These are phyloP conservation scores for Python bivittatus DNA, from an alignment of 2,113 vertebrate species.

Conservation along the genomic window DNA sequence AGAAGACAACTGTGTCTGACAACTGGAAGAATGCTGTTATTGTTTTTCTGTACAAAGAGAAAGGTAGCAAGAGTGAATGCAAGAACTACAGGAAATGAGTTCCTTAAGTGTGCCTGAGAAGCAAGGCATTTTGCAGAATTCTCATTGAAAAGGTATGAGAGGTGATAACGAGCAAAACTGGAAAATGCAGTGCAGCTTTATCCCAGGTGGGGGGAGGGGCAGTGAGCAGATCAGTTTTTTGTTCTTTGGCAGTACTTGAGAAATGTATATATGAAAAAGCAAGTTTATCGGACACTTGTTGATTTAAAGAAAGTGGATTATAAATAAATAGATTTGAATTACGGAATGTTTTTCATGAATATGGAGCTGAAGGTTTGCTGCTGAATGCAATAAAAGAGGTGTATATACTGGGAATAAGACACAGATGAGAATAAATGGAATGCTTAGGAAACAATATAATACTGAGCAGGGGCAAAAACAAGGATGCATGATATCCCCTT, in stretches of 20 bases:
- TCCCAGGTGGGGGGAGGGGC: neutral
- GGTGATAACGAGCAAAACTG: neutral
- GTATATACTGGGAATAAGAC: neutral
- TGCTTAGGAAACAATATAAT: neutral
- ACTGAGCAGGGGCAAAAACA: neutral
- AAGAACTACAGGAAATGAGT: too few species aligned
- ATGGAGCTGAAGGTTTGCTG: neutral
- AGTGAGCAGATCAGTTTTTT: neutral
- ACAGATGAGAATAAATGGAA: neutral
- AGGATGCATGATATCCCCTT: too few species aligned
- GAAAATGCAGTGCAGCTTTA: neutral
- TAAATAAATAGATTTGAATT: neutral
- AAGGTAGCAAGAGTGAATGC: too few species aligned
- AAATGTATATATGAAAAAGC: neutral
- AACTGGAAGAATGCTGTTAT: too few species aligned
- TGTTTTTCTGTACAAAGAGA: too few species aligned
- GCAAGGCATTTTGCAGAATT: too few species aligned
- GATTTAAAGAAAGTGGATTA: neutral
- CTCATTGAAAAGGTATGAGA: neutral
- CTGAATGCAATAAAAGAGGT: neutral
- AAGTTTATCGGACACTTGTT: neutral
- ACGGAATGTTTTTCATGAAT: neutral
- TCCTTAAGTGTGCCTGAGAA: too few species aligned
- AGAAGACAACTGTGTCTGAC: too few species aligned
- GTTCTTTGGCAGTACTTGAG: neutral